phyloP scores from a whole-genome alignment of 1,140 invertebrate genomes.

The Gerris buenoi region DNA sequence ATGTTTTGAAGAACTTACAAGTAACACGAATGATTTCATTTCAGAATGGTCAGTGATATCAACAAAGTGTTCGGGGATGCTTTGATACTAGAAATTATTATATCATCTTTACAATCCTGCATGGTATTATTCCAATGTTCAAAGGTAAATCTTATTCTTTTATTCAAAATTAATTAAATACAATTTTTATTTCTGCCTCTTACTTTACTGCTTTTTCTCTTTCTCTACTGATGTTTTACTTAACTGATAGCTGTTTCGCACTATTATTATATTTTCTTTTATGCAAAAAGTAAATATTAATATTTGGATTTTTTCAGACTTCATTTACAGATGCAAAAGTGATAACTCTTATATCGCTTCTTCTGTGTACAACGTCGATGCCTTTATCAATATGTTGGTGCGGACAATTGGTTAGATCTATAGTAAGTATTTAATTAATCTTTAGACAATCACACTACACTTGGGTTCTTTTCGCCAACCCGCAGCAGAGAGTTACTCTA shows the following conservation, averaged over 20 bases:
- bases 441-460: too few relatives aligned
- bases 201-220: too few relatives aligned
- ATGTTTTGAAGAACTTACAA: too few relatives aligned
- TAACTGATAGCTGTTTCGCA: too few relatives aligned
- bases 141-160: too few relatives aligned
- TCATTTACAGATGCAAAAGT: neutral
- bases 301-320: too few relatives aligned
- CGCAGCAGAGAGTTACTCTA: too few relatives aligned
- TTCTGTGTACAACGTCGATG: neutral
- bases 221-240: too few relatives aligned
- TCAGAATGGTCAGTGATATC: neutral
- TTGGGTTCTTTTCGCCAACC: too few relatives aligned
- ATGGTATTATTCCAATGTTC: neutral
- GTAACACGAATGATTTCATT: too few relatives aligned
- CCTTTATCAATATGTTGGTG: neutral
- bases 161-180: too few relatives aligned
- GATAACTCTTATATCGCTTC: neutral
- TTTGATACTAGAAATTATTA: neutral
- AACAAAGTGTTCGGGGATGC: neutral
- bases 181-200: too few relatives aligned
- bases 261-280: neutral
- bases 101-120: neutral
- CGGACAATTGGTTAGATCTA: neutral
- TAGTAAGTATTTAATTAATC: neutral
- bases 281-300: neutral